Evolutionary conservation across 2,888 invertebrate genomes (phyloP), one percentile per base, ranked within the genome.

Genomic region (Alitta virens): DNA sequence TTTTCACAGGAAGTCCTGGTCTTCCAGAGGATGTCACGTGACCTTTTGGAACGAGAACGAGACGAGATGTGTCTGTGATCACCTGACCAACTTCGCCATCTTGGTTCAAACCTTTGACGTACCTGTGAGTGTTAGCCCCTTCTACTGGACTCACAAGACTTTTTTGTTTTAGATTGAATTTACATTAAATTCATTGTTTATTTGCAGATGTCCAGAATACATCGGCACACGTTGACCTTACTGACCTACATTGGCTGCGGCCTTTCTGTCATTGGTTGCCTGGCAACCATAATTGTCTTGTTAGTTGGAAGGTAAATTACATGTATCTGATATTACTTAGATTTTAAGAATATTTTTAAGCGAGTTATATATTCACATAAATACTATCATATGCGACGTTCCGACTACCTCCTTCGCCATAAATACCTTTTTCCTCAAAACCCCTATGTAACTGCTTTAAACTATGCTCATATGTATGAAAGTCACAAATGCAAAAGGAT

Each of bases 41-140:
- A 43, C 60, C 1, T 40, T 24, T 5, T 62, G 51, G 24, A 69
- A 65, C 16, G 33, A 23, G 12, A 61, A 60, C 2, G 61, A 64
- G 16, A 71, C 70, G 1, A 62, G 62, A 24, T 76, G 75, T 59
- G 56, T 58, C 2, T 76, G 74, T 62, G 68, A 72, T 55, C 75
- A 76, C 56, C 68, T 74, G 16, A 76, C 74, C 5, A 75, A 72
- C 64, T 75, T 75, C 60, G 75, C 74, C 25, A 68, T 75, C 16
- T 67, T 75, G 7, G 74, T 75, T 73, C 73, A 73, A 62, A 61
- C 74, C 3, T 66, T 60, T n/a, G 63, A 68, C 2, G 62, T 75
- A 40, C 43, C 68, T 69, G 74, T 75, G 64, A 59, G 40, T 54
- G 12, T 40, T 33, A 33, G 33, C 5, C 12, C 7, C 33, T 33